These are phyloP conservation scores for Perodicticus potto DNA, from an alignment of 2,797 vertebrate genomes.

Conservation along the genomic window DNA sequence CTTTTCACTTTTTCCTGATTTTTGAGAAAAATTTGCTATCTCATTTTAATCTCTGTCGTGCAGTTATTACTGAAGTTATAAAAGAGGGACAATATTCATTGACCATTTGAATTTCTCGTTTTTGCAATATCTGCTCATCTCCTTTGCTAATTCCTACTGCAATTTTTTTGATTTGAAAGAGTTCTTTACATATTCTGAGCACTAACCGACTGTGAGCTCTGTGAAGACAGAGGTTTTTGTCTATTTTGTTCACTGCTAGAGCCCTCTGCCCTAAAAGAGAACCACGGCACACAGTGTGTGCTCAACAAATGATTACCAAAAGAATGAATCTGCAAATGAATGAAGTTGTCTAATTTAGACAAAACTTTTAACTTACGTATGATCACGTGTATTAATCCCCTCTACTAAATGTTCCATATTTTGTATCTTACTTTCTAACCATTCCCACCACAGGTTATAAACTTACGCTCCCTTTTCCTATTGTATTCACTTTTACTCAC, in stretches of 20 bases:
- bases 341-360: neutral
- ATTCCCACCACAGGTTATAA: constrained; percentile 4
- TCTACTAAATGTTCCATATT: neutral
- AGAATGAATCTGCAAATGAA: neutral
- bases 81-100: neutral
- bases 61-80: neutral
- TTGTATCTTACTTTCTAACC: neutral
- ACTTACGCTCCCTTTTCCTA: neutral
- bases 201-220: neutral
- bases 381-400: neutral
- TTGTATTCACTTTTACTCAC: constrained; percentile 46
- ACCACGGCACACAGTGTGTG: neutral
- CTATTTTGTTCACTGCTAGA: neutral
- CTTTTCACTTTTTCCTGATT: neutral
- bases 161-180: neutral
- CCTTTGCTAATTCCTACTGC: neutral
- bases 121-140: neutral
- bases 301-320: constrained; percentile 14
- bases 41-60: neutral
- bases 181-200: neutral
- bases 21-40: neutral
- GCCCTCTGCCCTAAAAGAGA: neutral
- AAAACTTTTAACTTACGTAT: constrained; percentile 13
- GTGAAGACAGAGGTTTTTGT: neutral
- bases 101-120: neutral